phyloP scores from a whole-genome alignment of 2,113 vertebrate genomes.

The Stigmatopora nigra region DNA sequence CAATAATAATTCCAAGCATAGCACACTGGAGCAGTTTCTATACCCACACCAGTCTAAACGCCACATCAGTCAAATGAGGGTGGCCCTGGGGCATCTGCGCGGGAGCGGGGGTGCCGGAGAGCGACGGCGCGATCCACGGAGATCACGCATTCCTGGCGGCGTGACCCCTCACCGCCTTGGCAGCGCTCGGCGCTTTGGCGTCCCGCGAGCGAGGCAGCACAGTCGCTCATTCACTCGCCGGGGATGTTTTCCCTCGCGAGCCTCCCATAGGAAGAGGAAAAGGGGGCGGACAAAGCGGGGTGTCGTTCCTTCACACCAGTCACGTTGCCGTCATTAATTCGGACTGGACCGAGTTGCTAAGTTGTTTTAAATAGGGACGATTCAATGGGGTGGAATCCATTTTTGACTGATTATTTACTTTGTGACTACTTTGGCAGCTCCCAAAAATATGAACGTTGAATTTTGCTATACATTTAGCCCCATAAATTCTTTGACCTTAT shows the following conservation, averaged over 20 bases:
- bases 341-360: too few relatives aligned
- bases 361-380: too few relatives aligned
- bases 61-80: too few relatives aligned
- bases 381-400: too few relatives aligned
- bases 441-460: neutral
- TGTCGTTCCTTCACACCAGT: conserved; percentile 32
- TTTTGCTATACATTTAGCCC: neutral
- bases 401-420: neutral
- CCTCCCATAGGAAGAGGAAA: conserved; percentile 35
- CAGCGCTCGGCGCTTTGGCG: conserved; percentile 37
- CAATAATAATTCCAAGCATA: too few relatives aligned
- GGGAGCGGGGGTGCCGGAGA: conserved; percentile 34
- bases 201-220: conserved; percentile 62
- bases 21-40: too few relatives aligned
- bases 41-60: too few relatives aligned
- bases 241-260: conserved; percentile 10
- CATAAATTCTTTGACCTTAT: conserved; percentile 24
- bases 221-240: conserved; percentile 12
- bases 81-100: neutral
- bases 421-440: neutral
- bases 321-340: neutral
- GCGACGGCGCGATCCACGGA: conserved; percentile 45
- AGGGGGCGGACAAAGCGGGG: conserved; percentile 34
- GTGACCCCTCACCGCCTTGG: conserved; percentile 58
- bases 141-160: conserved; percentile 27